Evolutionary conservation across 2,113 vertebrate genomes (phyloP).

Genomic region (Erinaceus europaeus): DNA sequence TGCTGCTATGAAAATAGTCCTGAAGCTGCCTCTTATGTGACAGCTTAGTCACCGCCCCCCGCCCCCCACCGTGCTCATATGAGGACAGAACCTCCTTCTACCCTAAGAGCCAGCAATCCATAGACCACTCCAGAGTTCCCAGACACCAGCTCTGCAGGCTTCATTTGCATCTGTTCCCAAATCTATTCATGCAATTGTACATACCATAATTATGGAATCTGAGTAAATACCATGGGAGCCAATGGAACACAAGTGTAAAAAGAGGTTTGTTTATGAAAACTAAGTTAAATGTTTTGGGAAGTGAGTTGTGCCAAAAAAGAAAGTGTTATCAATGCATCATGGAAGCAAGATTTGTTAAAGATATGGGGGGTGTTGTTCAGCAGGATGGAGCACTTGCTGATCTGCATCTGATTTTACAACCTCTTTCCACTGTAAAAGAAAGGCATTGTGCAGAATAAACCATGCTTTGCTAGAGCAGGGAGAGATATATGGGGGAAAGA

Average conservation of each 20-base stretch:
- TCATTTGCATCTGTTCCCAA: neutral
- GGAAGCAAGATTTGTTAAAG: neutral
- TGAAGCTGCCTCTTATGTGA: no score
- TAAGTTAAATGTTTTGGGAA: neutral
- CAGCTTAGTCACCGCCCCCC: no score
- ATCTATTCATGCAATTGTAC: neutral
- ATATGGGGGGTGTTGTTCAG: accelerated
- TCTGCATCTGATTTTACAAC: neutral
- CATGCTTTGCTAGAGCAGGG: accelerated
- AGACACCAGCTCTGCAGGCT: neutral
- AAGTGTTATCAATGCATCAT: neutral
- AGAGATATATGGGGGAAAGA: neutral
- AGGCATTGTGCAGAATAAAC: accelerated
- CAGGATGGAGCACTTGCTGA: accelerated
- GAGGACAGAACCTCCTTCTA: no score
- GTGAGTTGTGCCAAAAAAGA: neutral
- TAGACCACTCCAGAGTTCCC: accelerated
- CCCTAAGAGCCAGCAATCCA: neutral
- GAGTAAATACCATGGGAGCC: neutral
- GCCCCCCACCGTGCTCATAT: no score
- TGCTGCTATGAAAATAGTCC: no score
- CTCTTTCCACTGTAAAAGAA: neutral
- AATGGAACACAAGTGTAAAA: no score
- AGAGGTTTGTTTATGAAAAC: neutral
- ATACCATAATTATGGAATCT: neutral